These are phyloP conservation scores for Alloscopus bannaensis DNA, from an alignment of 2,888 invertebrate genomes.

Conservation along the genomic window DNA sequence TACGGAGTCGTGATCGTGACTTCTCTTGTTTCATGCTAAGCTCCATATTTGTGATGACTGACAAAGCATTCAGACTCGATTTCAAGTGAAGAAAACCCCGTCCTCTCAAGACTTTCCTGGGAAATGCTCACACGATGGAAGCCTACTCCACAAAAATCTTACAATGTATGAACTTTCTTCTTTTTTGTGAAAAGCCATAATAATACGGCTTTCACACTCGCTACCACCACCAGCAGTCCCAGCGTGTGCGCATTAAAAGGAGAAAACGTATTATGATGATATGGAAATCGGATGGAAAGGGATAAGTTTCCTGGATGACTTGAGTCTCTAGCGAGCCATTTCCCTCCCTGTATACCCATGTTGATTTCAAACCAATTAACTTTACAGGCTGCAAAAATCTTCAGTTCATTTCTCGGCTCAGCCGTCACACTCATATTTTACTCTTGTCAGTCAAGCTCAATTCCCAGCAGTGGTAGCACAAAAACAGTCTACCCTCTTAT, in stretches of 20 bases:
- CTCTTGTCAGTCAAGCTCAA: conserved; percentile 67
- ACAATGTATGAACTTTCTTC: neutral
- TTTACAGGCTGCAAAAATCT: conserved; percentile 71
- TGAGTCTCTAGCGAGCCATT: conserved; percentile 63
- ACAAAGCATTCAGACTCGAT: too few relatives aligned
- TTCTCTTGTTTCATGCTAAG: neutral
- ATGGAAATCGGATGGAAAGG: conserved; percentile 63
- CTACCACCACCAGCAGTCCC: neutral
- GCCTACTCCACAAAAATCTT: neutral
- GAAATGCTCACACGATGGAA: too few relatives aligned
- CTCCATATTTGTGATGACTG: too few relatives aligned
- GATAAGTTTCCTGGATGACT: conserved; percentile 64
- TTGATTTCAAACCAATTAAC: conserved; percentile 72
- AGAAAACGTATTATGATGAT: conserved; percentile 54
- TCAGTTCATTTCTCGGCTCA: conserved; percentile 69
- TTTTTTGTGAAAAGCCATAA: neutral
- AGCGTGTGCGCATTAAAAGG: conserved; percentile 4
- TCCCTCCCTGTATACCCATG: conserved; percentile 64
- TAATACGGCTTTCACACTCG: neutral
- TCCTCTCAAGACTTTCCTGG: too few relatives aligned
- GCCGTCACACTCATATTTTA: conserved; percentile 68
- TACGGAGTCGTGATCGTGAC: neutral
- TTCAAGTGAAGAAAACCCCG: too few relatives aligned
- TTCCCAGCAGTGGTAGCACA: conserved; percentile 56
- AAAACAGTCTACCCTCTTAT: too few relatives aligned